Evolutionary conservation across 2,888 invertebrate genomes (phyloP), one percentile per base, ranked within the genome.

Genomic region (Cryptus armator): DNA sequence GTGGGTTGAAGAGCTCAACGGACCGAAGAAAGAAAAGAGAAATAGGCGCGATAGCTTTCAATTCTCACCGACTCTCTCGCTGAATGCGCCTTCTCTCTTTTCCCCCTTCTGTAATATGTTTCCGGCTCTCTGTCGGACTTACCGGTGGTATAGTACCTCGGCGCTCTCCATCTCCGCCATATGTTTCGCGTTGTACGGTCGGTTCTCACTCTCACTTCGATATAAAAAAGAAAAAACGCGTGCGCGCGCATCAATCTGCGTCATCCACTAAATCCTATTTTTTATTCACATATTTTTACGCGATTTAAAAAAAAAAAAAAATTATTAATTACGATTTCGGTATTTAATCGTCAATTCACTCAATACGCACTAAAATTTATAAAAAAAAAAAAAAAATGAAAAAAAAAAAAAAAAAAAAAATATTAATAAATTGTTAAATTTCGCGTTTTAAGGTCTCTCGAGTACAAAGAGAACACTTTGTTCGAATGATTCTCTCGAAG

Each of bases 31-130:
- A 74, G 74, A 56, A 56, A 32, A 59, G 19, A 56, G 48, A 67
- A 64, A 67, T 74, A 37, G 29, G 72, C 46, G 56, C 59, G 80
- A 81, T 81, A 67, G 74, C 46, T 81, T 43, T 75, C 56, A 74
- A 81, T 81, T 68, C 68, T 62, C 59, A 29, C 56, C 67, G 72
- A 43, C 56, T 44, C 64, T 29, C 44, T 24, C 3, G 24, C 24
- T 24, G 24, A 16, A 14, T 16, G 48, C 9, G 24, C 24, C 2
- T 24, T 24, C 24, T 24, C 24, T 24, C 24, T 24, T 24, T 37
- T 59, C 68, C 14, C 76, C 67, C 29, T 29, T 46, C 24, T 29
- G 16, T 32, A 51, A 32, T 51, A 29, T 32, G 37, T 48, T 62
- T 6, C 44, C 46, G 24, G 7, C 19, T 68, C 19, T 68, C 44